These are phyloP conservation scores for Octonoba sinensis DNA, from an alignment of 2,888 invertebrate species.

Conservation along the genomic window DNA sequence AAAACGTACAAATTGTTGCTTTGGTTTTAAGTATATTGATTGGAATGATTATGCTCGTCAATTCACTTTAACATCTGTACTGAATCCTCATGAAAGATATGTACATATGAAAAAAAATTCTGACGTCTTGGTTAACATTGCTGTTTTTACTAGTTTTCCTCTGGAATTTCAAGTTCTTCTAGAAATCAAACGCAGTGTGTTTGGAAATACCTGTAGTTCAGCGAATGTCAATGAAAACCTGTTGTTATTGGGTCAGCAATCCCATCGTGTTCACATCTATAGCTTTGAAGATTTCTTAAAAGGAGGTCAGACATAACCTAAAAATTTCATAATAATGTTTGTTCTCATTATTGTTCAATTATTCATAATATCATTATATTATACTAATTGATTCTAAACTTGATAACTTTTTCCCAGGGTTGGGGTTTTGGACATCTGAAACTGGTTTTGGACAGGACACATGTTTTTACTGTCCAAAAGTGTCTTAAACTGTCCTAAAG, in stretches of 20 bases:
- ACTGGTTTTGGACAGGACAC: no score
- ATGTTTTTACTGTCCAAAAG: no score
- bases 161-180: constrained; percentile 29
- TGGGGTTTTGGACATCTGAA: no score
- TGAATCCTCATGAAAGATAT: not conserved
- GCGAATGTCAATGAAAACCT: constrained; percentile 33
- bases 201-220: constrained; percentile 23
- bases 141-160: constrained; percentile 36
- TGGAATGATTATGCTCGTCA: constrained; percentile 33
- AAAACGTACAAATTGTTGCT: not conserved
- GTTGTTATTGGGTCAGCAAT: constrained; percentile 29
- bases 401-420: no score
- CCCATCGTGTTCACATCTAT: constrained; percentile 30
- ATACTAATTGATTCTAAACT: no score
- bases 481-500: no score
- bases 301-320: constrained; percentile 13
- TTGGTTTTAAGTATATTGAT: constrained; percentile 32
- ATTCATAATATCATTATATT: no score
- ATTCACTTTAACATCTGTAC: constrained; percentile 21
- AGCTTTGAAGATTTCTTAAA: constrained; percentile 33
- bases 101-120: not conserved
- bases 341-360: no score
- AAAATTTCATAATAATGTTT: no score
- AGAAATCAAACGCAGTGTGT: constrained; percentile 31
- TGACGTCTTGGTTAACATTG: constrained; percentile 33